Base-by-base conservation (phyloP, 2,888 invertebrate genomes). In the Disparrhopalites patrizii region DNA sequence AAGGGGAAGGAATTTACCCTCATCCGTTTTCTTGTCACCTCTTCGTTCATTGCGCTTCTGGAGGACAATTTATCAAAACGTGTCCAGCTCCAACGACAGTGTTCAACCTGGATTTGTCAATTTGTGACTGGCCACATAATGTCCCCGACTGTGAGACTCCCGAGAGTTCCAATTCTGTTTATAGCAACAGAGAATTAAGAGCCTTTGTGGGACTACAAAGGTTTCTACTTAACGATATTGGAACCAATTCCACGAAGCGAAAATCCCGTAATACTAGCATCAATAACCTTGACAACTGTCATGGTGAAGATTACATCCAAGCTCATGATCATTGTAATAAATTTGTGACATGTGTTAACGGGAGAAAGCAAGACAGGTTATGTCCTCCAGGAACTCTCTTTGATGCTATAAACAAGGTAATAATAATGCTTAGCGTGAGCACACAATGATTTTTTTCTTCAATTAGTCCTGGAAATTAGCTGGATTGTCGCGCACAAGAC, bases 291-390 rank as follows among this genome's bases (percentile, higher is more conserved):
- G 40, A 31, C 18, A 38, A 38, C 7, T 63, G 63, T 28, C 25
- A 18, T 28, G 43, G 18, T 33, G 58, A 60, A 2, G 38, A 65
- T 20, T 66, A 64, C 43, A 66, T 71, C 10, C 13, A 31, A n/a
- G 70, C 70, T 10, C 69, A 73, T 52, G 61, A 66, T 4, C 27
- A 56, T 23, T 74, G 74, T 31, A 71, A 69, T 62, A 73, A 72
- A 56, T 74, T 70, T 62, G 28, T 58, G 25, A 52, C 70, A 31
- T 73, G 72, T 38, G 28, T 31, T 30, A 23, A 43, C 20, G 58
- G 58, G n/a, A 43, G 18, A 27, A 27, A n/a, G 8, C 25, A 38
- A 18, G n/a, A 43, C 10, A 20, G 28, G 28, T 4, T 27, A 2
- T 58, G 58, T 18, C 20, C 25, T 8, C 58, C 43, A n/a, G 55